Conservation (phyloP, 2,797 vertebrate genomes). For the Hyperoplus immaculatus region DNA sequence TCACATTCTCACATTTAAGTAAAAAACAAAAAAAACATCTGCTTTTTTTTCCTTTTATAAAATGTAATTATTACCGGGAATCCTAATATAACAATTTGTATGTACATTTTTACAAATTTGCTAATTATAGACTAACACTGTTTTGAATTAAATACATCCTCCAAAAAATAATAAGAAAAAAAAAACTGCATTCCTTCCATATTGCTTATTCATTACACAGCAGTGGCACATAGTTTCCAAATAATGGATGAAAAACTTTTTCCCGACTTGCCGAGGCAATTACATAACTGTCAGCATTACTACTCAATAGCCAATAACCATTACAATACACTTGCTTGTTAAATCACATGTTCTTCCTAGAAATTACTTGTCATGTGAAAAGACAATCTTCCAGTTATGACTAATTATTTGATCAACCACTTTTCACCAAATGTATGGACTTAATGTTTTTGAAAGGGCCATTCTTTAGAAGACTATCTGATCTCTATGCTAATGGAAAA, state of each 20-base stretch:
- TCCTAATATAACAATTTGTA: not conserved
- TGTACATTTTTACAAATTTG: not conserved
- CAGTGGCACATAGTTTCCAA: not conserved
- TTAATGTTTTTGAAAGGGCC: not conserved
- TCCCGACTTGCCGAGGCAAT: not conserved
- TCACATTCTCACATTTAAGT: not conserved
- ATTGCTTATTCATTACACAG: not conserved
- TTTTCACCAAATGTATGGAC: too few species aligned
- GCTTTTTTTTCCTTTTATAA: not conserved
- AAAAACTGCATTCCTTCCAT: not conserved
- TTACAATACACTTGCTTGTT: not conserved
- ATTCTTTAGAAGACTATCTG: not conserved
- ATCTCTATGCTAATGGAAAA: not conserved
- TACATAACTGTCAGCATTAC: not conserved
- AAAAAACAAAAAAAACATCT: not conserved
- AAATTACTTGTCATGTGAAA: slow-evolving; percentile 4
- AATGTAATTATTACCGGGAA: slow-evolving; percentile 8
- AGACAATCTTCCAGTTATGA: not conserved
- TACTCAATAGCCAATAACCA: not conserved
- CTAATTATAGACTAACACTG: slow-evolving; percentile 25
- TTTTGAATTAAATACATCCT: not conserved
- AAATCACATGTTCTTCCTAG: not conserved
- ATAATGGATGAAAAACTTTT: slow-evolving; percentile 13
- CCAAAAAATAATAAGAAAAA: not conserved
- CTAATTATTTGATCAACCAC: not conserved